Base-by-base conservation (phyloP, 2,797 vertebrate genomes). In the Cephalopachus bancanus region DNA sequence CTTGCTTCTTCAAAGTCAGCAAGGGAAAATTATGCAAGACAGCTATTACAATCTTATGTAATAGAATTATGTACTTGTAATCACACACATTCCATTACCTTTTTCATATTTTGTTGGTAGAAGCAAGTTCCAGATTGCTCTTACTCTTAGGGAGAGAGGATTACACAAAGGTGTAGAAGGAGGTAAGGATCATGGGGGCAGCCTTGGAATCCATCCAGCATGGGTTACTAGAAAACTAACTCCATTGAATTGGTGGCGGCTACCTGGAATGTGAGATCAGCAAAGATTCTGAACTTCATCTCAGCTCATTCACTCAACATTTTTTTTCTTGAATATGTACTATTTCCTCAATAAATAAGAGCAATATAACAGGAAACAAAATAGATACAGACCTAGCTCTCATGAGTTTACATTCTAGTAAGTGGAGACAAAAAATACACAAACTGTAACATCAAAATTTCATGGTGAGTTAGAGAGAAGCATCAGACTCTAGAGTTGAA, bases 1-100 rank as follows among this genome's bases (percentile, higher is more conserved):
- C 37, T 90, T 89, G 14, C 71, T 89, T 79, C 74, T 80, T 89
- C 65, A 51, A 96, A 75, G 75, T 22, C 84, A 90, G 14, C 53
- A 91, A 67, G 16, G n/a, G 9, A 89, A 8, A 71, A 76, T 11
- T 20, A 64, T 55, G 59, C 14, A 33, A 94, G 59, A 81, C 53
- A 44, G n/a, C 22, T 2, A 6, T 80, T 15, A 83, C 20, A 67
- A 5, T 60, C 24, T 80, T 80, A 30, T 2, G 9, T 55, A 37
- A 55, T 20, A 5, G 28, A 91, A 33, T 78, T 7, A n/a, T 1
- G 49, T 28, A 51, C 65, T n/a, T 28, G 33, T 16, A 28, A 22
- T 49, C 20, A 12, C 37, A 91, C 22, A 20, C 26, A 74, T 7
- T 55, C 26, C 20, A 51, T 74, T 74, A 87, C 76, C n/a, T 64